Conservation (phyloP, 2,888 invertebrate species). For the Rhogogaster chlorosoma region DNA sequence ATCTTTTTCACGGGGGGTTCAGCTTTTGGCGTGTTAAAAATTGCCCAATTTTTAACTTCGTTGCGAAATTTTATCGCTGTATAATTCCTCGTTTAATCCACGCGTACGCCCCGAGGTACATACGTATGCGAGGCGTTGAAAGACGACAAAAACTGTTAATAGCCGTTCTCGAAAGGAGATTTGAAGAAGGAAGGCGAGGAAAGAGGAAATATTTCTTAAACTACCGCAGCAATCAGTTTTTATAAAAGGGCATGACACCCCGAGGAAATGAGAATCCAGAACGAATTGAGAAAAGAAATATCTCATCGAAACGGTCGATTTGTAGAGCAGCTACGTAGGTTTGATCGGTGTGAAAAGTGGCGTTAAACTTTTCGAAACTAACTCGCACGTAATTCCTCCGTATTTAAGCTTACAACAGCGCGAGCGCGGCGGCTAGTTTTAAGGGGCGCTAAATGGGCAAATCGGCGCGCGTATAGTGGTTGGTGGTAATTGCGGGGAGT, state of each 20-base stretch:
- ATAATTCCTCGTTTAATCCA: conserved; percentile 8
- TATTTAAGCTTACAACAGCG: not conserved
- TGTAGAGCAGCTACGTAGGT: not conserved
- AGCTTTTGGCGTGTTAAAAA: not conserved
- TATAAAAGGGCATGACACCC: not conserved
- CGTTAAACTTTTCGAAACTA: not conserved
- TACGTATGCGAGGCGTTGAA: not conserved
- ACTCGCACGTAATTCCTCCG: not conserved
- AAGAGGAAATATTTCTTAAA: not conserved
- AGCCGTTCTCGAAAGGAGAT: not conserved
- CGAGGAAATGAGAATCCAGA: not conserved
- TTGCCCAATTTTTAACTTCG: conserved; percentile 10
- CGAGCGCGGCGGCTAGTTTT: not conserved
- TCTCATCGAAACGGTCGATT: not conserved
- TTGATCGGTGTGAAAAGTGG: not conserved
- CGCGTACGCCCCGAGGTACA: not conserved
- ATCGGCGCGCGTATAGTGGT: not conserved
- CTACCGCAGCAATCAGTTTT: not conserved
- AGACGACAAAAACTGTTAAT: not conserved
- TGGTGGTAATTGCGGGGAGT: conserved; percentile 35
- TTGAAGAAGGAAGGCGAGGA: not conserved
- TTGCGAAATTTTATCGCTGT: conserved; percentile 7
- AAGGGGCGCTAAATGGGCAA: conserved; percentile 9
- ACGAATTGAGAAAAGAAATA: not conserved
- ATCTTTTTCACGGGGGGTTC: not conserved